phyloP scores from a whole-genome alignment of 2,113 vertebrate genomes.

The Mastomys coucha region DNA sequence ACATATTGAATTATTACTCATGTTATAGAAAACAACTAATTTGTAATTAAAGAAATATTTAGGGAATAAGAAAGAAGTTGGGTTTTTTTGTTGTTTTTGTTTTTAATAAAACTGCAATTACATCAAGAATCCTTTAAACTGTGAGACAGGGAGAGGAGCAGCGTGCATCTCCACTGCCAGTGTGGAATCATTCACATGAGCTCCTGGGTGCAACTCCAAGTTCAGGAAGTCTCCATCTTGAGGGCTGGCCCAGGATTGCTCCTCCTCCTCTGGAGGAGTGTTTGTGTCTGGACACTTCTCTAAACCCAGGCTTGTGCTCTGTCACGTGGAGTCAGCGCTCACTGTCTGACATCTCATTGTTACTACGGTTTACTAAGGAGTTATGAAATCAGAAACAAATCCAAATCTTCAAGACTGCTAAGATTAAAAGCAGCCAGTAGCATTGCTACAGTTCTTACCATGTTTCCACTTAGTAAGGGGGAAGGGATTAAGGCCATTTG shows the following conservation, averaged over 20 bases:
- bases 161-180: not conserved
- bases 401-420: constrained; percentile 36
- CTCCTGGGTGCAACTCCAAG: not conserved
- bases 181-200: rapidly evolving
- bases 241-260: rapidly evolving
- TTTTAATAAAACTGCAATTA: not conserved
- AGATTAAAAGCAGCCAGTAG: constrained; percentile 38
- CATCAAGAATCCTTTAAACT: not conserved
- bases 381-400: constrained; percentile 65
- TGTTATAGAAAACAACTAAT: not conserved
- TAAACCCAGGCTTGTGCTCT: not conserved
- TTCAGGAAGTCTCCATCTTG: not conserved
- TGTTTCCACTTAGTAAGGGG: not conserved
- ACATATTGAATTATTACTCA: not conserved
- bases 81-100: not conserved
- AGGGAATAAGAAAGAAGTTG: constrained; percentile 7
- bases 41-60: not conserved
- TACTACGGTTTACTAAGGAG: constrained; percentile 62
- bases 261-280: not conserved
- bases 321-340: constrained; percentile 7
- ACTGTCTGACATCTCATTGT: constrained; percentile 45
- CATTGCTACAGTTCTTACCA: not conserved
- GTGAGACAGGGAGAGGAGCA: not conserved
- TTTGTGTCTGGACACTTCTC: not conserved
- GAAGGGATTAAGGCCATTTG: not conserved